Base-by-base conservation (phyloP, 2,797 vertebrate genomes). In the Sciurus vulgaris region DNA sequence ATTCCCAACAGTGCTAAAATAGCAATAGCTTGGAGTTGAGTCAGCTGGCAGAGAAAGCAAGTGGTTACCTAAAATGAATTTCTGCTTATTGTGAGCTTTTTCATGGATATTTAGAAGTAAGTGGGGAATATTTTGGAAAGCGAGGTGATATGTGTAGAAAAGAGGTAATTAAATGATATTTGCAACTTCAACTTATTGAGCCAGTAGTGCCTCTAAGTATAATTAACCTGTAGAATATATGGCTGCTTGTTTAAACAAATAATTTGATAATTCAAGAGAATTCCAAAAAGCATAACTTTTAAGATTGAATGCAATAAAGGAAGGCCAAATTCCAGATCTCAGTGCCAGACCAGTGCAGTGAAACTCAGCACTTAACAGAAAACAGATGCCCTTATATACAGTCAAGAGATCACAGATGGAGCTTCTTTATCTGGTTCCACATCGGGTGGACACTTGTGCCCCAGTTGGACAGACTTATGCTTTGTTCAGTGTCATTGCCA, bases 111-210 rank as follows among this genome's bases (percentile, higher is more conserved):
- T 70, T 74, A 95, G n/a, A 89, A 74, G 22, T 41, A 89, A 59
- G 2, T 67, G 24, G 5, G 10, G 70, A 96, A 26, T 91, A 65
- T 22, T 86, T 89, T 85, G n/a, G 26, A 94, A 95, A 38, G 30
- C 28, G 11, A 12, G 17, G n/a, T 41, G 0, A 81, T 67, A 4
- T 63, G 24, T 81, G 15, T 89, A 81, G 17, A 78, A 91, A 96
- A 67, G 5, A 51, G 2, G 6, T 90, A 49, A 49, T 74, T 33
- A 69, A 54, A 41, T 41, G 63, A 65, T 69, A 92, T 81, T 84
- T 96, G 91, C 88, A 94, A 72, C 28, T 85, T 92, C 7, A 74
- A 65, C 12, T 92, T 82, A 86, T 35, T 78, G 69, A 92, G 18
- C 26, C 1, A 70, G 17, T 13, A 54, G 14, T 82, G 4, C 18